Conservation (phyloP, 2,888 invertebrate genomes). For the Choreutis nemorana region DNA sequence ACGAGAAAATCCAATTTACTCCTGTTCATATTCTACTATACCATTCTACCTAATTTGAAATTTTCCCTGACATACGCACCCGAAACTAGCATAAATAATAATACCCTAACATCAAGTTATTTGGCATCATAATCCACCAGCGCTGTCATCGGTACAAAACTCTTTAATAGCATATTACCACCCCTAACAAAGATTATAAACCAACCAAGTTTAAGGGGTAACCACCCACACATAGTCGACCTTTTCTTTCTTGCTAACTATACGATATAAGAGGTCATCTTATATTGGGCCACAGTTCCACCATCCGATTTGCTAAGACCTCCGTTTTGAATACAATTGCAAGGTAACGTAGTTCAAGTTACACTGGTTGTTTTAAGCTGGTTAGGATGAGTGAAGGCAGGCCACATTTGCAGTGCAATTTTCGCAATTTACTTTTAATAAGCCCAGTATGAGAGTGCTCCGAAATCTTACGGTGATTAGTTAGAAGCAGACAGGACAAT, state of each 20-base stretch:
- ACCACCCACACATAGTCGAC: slow-evolving; percentile 12
- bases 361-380: slow-evolving; percentile 30
- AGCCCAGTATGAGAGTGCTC: slow-evolving; percentile 44
- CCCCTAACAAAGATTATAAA: slow-evolving; percentile 54
- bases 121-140: slow-evolving; percentile 14
- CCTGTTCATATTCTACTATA: slow-evolving; percentile 22
- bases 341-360: slow-evolving; percentile 17
- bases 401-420: slow-evolving; percentile 63
- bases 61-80: background rate
- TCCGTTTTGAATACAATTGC: slow-evolving; percentile 9
- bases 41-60: slow-evolving; percentile 7
- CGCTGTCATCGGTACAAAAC: slow-evolving; percentile 41
- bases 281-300: slow-evolving; percentile 16
- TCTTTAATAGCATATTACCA: slow-evolving; percentile 48
- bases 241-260: slow-evolving; percentile 9
- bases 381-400: slow-evolving; percentile 40
- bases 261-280: slow-evolving; percentile 18
- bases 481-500: slow-evolving; percentile 15
- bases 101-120: slow-evolving; percentile 1
- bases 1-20: background rate
- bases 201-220: slow-evolving; percentile 35
- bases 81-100: background rate
- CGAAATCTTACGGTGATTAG: slow-evolving; percentile 33
- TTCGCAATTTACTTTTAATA: slow-evolving; percentile 64
- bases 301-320: slow-evolving; percentile 20